These are phyloP conservation scores for Limnephilus rhombicus DNA, from an alignment of 2,888 invertebrate genomes.

Conservation along the genomic window DNA sequence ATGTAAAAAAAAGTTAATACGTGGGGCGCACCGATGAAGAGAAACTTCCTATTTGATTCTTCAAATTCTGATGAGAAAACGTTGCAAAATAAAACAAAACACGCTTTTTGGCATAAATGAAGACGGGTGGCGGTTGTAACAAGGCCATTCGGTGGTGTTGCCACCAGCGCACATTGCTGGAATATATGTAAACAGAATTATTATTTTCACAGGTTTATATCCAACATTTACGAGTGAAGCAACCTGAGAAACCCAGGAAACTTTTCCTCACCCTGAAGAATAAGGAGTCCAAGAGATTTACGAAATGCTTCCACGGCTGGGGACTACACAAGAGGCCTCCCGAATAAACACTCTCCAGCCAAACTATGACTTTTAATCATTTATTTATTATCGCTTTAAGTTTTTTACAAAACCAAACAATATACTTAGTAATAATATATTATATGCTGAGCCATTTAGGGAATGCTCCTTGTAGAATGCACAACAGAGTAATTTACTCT, in stretches of 20 bases:
- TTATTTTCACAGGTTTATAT: slow-evolving; percentile 89
- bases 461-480: neutral
- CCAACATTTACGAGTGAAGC: slow-evolving; percentile 97
- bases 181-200: neutral
- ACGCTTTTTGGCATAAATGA: too few relatives aligned
- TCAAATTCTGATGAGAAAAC: too few relatives aligned
- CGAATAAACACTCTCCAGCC: slow-evolving; percentile 74
- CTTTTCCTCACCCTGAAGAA: slow-evolving; percentile 96
- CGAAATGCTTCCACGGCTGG: slow-evolving; percentile 99
- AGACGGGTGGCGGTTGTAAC: too few relatives aligned
- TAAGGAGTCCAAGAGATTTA: slow-evolving; percentile 96
- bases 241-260: slow-evolving; percentile 93
- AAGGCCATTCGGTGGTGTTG: too few relatives aligned
- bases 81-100: too few relatives aligned
- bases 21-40: too few relatives aligned
- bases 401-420: slow-evolving; percentile 1
- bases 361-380: neutral
- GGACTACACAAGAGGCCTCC: slow-evolving; percentile 90
- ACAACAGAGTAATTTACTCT: neutral
- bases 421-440: neutral
- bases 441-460: neutral
- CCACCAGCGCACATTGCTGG: neutral
- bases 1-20: too few relatives aligned
- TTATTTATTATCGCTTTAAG: slow-evolving; percentile 9
- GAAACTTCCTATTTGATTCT: too few relatives aligned